Percentiles rank a stretch among this genome's conserved stretches.
Evolutionary conservation across 2,113 vertebrate species (phyloP).

Genomic region (Gyps fulvus): DNA sequence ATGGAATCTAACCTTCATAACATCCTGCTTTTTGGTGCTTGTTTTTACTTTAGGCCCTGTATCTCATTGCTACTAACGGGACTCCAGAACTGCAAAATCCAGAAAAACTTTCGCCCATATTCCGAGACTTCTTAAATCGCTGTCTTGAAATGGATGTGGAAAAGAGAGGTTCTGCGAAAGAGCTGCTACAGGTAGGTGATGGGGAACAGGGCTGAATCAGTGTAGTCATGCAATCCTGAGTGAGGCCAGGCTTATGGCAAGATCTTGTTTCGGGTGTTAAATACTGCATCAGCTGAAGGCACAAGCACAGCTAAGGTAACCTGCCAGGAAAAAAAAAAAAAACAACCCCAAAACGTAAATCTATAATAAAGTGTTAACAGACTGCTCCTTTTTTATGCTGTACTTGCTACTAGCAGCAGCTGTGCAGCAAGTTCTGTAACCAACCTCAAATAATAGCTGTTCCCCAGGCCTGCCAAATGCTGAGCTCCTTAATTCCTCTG

Average conservation of each 20-base stretch:
- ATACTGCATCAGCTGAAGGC: neutral
- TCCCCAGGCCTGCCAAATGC: neutral
- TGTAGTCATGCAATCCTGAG: neutral
- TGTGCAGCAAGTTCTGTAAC: neutral
- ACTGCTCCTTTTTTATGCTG: neutral
- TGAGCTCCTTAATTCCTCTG: fast-evolving
- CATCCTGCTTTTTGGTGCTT: neutral
- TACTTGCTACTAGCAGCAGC: neutral
- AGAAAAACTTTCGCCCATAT: constrained; percentile 88
- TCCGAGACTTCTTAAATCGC: constrained; percentile 92
- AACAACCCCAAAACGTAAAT: neutral
- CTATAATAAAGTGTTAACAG: neutral
- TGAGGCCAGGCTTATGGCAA: neutral
- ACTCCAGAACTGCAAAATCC: constrained; percentile 97
- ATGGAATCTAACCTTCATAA: neutral
- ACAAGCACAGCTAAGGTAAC: neutral
- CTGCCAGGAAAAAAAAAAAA: neutral
- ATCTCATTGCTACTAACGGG: constrained; percentile 97
- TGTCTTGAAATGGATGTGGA: constrained; percentile 99
- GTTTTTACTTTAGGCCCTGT: constrained; percentile 81
- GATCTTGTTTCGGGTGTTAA: neutral
- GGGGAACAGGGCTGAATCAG: neutral
- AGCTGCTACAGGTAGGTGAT: constrained; percentile 86
- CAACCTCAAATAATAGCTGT: neutral
- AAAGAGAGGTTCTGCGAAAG: constrained; percentile 93